A percentile compares a stretch with the other conserved stretches of the same genome.
Conservation (phyloP, 2,888 invertebrate species). For the Tinea pellionella region DNA sequence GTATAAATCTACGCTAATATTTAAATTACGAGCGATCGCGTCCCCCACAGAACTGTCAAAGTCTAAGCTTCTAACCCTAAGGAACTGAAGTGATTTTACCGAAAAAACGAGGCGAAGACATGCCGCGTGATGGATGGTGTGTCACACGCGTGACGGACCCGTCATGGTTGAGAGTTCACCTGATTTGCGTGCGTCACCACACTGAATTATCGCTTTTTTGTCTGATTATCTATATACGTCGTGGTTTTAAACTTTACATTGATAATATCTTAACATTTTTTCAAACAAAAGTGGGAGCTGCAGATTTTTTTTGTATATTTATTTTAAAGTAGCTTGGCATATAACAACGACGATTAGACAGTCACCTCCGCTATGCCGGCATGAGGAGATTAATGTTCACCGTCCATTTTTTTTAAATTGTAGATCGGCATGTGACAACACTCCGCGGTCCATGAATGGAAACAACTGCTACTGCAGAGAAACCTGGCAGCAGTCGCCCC, state of each 20-base stretch:
- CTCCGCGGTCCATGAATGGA: too few species aligned
- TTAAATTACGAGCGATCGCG: constrained; percentile 3
- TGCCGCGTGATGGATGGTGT: constrained; percentile 46
- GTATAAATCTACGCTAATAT: background rate
- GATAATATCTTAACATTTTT: too few species aligned
- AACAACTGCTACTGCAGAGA: too few species aligned
- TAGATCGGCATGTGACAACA: too few species aligned
- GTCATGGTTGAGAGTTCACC: constrained; percentile 48
- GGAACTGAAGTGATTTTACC: constrained; percentile 7
- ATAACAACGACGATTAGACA: too few species aligned
- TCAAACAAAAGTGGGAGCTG: too few species aligned
- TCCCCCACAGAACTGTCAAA: background rate
- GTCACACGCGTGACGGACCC: constrained; percentile 51
- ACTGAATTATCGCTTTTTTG: constrained; percentile 10
- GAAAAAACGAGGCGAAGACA: constrained; percentile 6
- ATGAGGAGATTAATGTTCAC: too few species aligned
- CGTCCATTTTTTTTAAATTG: too few species aligned
- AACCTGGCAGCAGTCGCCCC: too few species aligned
- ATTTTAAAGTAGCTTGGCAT: too few species aligned
- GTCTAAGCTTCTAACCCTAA: constrained; percentile 1
- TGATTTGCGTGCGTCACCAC: constrained; percentile 31
- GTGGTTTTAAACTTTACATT: background rate
- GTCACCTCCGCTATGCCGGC: too few species aligned
- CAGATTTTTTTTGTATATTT: too few species aligned
- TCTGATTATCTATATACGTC: background rate